Conservation (phyloP, 2,113 vertebrate species). For the Grantiella picta region DNA sequence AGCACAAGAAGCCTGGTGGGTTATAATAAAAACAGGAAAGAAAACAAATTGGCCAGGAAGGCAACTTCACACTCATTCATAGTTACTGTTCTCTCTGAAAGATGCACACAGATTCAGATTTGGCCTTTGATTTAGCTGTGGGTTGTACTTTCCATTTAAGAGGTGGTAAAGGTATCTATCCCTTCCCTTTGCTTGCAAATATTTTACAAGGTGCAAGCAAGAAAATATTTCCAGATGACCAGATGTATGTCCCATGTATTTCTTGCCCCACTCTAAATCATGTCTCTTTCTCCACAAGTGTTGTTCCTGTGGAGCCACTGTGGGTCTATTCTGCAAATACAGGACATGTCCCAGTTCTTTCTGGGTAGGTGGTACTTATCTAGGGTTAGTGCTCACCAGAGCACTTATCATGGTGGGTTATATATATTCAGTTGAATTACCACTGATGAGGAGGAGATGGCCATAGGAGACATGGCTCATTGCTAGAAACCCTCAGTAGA, state of each 20-base stretch:
- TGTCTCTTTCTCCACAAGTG: not conserved
- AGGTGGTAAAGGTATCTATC: not conserved
- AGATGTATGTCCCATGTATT: not conserved
- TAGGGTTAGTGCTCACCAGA: not conserved
- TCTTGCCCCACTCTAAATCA: not conserved
- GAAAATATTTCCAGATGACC: not conserved
- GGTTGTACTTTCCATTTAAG: not conserved
- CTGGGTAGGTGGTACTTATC: too few relatives aligned
- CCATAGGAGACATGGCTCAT: accelerated
- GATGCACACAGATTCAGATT: not conserved
- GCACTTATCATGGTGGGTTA: not conserved
- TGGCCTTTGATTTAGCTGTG: not conserved
- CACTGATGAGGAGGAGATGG: not conserved
- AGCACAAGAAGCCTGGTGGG: not conserved
- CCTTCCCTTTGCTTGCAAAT: not conserved
- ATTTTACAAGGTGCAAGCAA: not conserved
- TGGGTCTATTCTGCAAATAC: not conserved
- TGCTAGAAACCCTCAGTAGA: not conserved
- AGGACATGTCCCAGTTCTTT: not conserved
- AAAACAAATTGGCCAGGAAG: not conserved
- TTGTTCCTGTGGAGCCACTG: not conserved
- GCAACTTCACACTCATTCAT: not conserved
- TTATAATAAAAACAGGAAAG: not conserved
- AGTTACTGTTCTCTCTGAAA: not conserved
- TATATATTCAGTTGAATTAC: not conserved